These are phyloP conservation scores for Parazoanthus swiftii DNA, from an alignment of 92 coral and sea anemone genomes.

Conservation along the genomic window DNA sequence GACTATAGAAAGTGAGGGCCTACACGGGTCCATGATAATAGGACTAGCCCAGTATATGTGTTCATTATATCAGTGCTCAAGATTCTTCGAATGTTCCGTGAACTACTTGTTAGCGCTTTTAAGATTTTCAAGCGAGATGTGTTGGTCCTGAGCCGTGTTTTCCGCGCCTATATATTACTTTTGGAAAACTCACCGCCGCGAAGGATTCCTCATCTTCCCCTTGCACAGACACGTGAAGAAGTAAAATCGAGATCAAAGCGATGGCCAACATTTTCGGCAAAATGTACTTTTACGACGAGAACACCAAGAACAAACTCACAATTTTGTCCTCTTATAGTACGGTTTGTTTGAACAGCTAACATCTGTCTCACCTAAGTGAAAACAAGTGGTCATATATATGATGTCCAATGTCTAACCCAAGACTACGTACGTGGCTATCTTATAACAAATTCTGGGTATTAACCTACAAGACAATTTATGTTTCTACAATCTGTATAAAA, in stretches of 20 bases:
- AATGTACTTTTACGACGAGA: background rate
- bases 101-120: background rate
- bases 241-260: background rate
- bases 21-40: no score
- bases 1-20: no score
- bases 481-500: no score
- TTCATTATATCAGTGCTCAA: no score
- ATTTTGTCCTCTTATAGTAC: background rate
- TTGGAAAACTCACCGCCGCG: background rate
- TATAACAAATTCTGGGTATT: no score
- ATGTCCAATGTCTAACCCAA: no score
- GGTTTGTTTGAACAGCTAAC: background rate
- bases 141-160: background rate
- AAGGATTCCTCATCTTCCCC: constrained; percentile 1
- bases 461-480: no score
- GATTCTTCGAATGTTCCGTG: no score
- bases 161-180: background rate
- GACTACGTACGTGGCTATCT: no score
- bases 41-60: no score
- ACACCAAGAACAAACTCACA: background rate
- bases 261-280: background rate
- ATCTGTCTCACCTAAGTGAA: background rate
- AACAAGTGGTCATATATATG: no score
- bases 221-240: background rate
- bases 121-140: background rate